Base-by-base conservation (phyloP, 2,113 vertebrate species). In the Aptenodytes patagonicus region DNA sequence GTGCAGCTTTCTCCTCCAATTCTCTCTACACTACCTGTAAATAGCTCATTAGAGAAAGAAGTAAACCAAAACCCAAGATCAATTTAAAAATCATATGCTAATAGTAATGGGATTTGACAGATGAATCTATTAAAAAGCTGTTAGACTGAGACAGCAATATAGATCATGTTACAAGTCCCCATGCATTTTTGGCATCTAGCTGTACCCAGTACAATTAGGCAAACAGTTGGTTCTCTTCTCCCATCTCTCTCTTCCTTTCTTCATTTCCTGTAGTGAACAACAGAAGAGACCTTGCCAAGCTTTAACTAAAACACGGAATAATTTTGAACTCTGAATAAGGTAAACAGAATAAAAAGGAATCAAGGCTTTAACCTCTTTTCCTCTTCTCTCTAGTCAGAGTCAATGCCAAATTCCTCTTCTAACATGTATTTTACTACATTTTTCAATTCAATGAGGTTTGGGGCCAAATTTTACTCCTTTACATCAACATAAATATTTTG, bases 181-280 rank as follows among this genome's bases (percentile, higher is more conserved):
- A 36, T 49, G 24, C 10, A 69, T n/a, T 93, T 85, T 76, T 92
- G 80, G 42, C 80, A 93, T 75, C 36, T 85, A 93, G 57, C 28
- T 44, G 26, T 47, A 87, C 3, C 28, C 40, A 54, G 49, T n/a
- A 61, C 44, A 86, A 87, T 83, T 83, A 94, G 21, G 31, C n/a
- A 79, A 94, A 82, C 13, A 44, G 61, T 66, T 82, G 31, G 26
- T 85, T 87, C 52, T 76, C 57, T 82, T 93, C 52, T 92, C 40
- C 21, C 47, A 82, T 52, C 47, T 88, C 65, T n/a, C 40, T 76
- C n/a, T 73, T 38, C 52, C 7, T 15, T 72, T 93, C 58, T 87
- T 94, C 57, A 93, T 95, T 94, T 97, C 79, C 92, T 96, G 46
- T 54, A 77, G 31, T 6, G 60, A 91, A 94, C 21, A 93, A 68